phyloP scores from a whole-genome alignment of 1,140 invertebrate genomes.

The Drosophila navojoa region DNA sequence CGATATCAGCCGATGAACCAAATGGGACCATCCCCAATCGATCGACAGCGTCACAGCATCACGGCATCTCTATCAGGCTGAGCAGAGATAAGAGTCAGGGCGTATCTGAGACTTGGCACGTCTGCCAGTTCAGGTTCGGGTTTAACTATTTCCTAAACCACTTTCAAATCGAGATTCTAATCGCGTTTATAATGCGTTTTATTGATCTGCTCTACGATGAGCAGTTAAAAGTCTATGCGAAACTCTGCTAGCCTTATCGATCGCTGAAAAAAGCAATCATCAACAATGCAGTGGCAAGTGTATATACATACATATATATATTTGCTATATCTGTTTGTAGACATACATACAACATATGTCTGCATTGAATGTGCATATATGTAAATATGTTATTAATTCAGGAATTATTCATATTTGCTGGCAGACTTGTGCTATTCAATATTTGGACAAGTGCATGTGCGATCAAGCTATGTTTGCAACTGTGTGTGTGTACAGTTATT shows the following conservation, averaged over 20 bases:
- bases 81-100: constrained; percentile 13
- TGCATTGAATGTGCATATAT: constrained; percentile 9
- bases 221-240: constrained; percentile 3
- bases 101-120: constrained; percentile 16
- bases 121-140: not conserved
- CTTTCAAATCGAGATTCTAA: not conserved
- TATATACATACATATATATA: not conserved
- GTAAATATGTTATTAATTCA: constrained; percentile 40
- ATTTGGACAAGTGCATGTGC: constrained; percentile 74
- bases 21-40: constrained; percentile 17
- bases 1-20: not conserved
- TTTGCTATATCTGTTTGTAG: not conserved
- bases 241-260: not conserved
- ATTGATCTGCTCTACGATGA: not conserved
- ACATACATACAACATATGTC: constrained; percentile 15
- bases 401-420: constrained; percentile 54
- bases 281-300: not conserved
- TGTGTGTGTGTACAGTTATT: constrained; percentile 11
- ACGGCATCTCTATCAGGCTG: not conserved
- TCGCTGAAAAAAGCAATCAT: not conserved
- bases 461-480: constrained; percentile 31
- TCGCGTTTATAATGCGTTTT: not conserved
- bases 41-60: constrained; percentile 1
- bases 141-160: not conserved
- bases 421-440: constrained; percentile 56